phyloP scores from a whole-genome alignment of 2,797 vertebrate genomes.

The Halcyon badia region DNA sequence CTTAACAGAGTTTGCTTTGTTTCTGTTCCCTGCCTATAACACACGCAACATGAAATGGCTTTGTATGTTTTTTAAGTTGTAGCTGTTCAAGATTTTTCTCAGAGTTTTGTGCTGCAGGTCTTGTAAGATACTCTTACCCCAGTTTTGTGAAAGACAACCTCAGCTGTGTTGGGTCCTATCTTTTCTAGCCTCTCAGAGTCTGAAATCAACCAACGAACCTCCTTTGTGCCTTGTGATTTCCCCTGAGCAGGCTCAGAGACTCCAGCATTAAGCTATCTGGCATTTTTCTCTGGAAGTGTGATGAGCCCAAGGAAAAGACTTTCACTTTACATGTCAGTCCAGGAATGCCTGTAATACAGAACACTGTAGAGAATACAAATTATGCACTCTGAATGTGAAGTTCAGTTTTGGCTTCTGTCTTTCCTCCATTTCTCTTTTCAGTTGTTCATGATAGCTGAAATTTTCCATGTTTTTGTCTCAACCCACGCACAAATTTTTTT shows the following conservation, averaged over 20 bases:
- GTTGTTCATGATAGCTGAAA: conserved; percentile 39
- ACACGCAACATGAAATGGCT: neutral
- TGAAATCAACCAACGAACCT: neutral
- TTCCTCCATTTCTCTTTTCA: conserved; percentile 22
- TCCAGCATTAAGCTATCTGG: neutral
- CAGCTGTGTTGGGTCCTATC: neutral
- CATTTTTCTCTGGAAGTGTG: neutral
- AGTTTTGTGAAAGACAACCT: neutral
- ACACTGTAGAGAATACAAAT: neutral
- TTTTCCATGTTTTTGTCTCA: conserved; percentile 59
- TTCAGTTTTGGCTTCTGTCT: conserved; percentile 52
- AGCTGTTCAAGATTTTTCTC: neutral
- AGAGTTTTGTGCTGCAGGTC: neutral
- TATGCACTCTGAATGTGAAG: neutral
- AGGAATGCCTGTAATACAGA: neutral
- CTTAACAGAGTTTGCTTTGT: neutral
- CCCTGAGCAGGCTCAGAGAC: neutral
- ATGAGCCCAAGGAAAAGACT: neutral
- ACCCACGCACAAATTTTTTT: conserved; percentile 47
- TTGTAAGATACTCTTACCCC: neutral
- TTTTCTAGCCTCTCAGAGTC: neutral
- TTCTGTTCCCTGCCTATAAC: neutral
- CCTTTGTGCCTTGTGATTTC: neutral
- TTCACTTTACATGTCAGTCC: neutral
- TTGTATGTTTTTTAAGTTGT: neutral